These are phyloP conservation scores for Trididemnum miniatum DNA, from an alignment of 23 tunicate genomes.

Conservation along the genomic window DNA sequence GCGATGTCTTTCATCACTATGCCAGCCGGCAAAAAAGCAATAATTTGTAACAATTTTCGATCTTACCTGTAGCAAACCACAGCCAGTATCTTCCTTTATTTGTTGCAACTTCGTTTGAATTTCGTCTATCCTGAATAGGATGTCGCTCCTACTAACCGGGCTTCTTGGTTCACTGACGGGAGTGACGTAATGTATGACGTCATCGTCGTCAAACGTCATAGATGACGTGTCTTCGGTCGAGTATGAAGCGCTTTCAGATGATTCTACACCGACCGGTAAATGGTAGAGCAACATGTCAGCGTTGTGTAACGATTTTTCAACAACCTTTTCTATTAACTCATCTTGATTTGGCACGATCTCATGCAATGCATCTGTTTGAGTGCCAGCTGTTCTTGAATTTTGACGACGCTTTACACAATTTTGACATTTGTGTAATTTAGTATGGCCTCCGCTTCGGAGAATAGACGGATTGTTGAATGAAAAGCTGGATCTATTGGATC, in stretches of 20 bases:
- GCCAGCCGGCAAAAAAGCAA: too few species aligned
- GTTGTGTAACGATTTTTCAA: not conserved
- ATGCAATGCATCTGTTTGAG: not conserved
- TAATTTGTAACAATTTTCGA: too few species aligned
- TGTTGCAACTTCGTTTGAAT: slow-evolving; percentile 10
- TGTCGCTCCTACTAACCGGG: not conserved
- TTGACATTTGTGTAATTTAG: not conserved
- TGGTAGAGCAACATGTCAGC: not conserved
- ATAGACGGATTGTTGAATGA: not conserved
- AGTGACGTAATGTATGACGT: not conserved
- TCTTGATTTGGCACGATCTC: not conserved
- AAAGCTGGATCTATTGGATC: not conserved
- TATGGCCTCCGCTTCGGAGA: not conserved
- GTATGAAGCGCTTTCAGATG: slow-evolving; percentile 8
- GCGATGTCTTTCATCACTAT: too few species aligned
- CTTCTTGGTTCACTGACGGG: not conserved
- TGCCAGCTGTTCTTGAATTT: not conserved
- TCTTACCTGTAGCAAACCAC: not conserved
- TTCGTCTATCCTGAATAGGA: not conserved
- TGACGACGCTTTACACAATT: not conserved
- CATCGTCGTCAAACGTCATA: slow-evolving; percentile 24
- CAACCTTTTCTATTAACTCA: not conserved
- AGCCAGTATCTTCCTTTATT: not conserved
- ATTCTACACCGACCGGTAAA: not conserved
- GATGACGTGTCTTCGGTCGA: slow-evolving; percentile 28